These are phyloP conservation scores for Taenioides sp. DNA, from an alignment of 2,797 vertebrate species.

Conservation along the genomic window DNA sequence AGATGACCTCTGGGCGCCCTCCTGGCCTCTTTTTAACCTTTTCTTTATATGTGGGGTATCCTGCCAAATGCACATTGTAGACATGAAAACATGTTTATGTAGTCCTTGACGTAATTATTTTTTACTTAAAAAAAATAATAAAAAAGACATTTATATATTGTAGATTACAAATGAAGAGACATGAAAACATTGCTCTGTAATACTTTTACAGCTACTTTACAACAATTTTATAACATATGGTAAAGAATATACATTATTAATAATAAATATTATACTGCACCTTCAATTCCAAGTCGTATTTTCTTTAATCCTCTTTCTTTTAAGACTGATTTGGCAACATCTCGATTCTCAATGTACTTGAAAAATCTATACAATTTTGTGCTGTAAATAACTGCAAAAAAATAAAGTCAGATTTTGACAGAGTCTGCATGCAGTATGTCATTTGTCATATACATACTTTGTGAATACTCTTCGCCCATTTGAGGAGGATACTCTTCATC, in stretches of 20 bases:
- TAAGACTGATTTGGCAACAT: constrained; percentile 97
- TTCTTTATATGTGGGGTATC: constrained; percentile 97
- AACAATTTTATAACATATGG: background rate
- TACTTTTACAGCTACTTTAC: background rate
- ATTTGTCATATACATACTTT: constrained; percentile 81
- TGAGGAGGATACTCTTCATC: constrained; percentile 98
- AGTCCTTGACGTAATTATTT: background rate
- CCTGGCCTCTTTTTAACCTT: constrained; percentile 97
- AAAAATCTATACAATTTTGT: constrained; percentile 99
- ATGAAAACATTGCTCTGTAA: background rate
- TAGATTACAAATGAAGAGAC: too few relatives aligned
- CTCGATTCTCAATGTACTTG: constrained; percentile 98
- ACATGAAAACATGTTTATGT: background rate
- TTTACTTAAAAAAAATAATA: background rate
- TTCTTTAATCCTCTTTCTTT: constrained; percentile 98
- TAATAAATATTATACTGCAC: constrained; percentile 69
- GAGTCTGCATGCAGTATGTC: background rate
- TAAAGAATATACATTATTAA: background rate
- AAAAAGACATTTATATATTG: background rate
- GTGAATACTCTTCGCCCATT: constrained; percentile 99
- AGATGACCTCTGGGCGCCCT: constrained; percentile 93
- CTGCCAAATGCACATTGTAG: constrained; percentile 57
- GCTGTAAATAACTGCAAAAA: constrained; percentile 94
- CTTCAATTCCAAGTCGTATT: constrained; percentile 97
- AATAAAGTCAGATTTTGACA: constrained; percentile 13